Evolutionary conservation across 2,797 vertebrate genomes (phyloP), one percentile per base, ranked within the genome.

Genomic region (Enteromius mattozi): DNA sequence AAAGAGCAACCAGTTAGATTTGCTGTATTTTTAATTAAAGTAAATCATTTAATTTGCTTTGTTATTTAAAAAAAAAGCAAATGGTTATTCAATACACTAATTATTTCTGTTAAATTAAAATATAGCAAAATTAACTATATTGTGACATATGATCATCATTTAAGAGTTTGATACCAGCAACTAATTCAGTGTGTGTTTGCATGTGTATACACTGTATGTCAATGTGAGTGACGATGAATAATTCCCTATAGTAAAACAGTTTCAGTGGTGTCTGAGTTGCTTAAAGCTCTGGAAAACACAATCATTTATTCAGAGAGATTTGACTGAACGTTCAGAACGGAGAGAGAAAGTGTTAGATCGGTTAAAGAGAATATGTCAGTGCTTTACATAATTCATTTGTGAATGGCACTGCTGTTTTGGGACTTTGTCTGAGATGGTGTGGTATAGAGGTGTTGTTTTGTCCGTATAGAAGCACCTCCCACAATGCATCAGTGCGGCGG

Each of bases 371-470:
- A 71, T 71, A 71, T 59, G 51, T 27, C 66, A 81, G 37, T 21
- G 30, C 54, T 82, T 72, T 82, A 63, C 59, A 82, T 51, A 65
- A 75, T 40, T 82, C 33, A 76, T 82, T 66, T 75, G 27, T 82
- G 51, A 82, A 65, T 35, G 45, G 42, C 40, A 8, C 56, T 1
- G 3, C 40, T 51, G 71, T 59, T 78, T 56, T 42, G n/a, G 49
- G 74, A 83, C n/a, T 69, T 54, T 69, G 61, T 83, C 72, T 59
- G 69, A 47, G 69, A 42, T 21, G n/a, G 27, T 16, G 80, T 63
- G 82, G 24, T 78, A 70, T 59, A 84, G 74, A 83, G 65, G 82
- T 84, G 82, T 84, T 70, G 74, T 59, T 83, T 83, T 83, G n/a
- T 83, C n/a, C 63, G 27, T 82, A 75, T 76, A 69, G 72, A 83